Conservation (phyloP, 2,888 invertebrate species). For the Scelioninae gen. 1 region DNA sequence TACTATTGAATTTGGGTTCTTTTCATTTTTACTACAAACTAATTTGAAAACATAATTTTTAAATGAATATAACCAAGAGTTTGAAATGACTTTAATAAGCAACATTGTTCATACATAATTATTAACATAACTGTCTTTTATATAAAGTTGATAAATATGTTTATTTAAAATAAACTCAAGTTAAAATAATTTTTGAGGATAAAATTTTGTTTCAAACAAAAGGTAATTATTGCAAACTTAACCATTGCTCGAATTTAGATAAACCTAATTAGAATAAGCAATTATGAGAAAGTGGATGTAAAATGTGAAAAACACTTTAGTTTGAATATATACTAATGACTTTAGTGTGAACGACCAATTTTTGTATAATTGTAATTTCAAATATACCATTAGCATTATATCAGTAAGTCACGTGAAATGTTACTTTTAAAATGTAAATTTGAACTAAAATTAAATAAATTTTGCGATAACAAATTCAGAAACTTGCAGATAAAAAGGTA, state of each 20-base stretch:
- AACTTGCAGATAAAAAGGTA: slow-evolving; percentile 37
- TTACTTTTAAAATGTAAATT: slow-evolving; percentile 14
- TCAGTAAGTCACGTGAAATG: slow-evolving; percentile 20
- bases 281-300: neutral
- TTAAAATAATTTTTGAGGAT: no score
- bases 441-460: slow-evolving; percentile 20
- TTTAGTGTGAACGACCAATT: no score
- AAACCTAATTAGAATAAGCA: slow-evolving; percentile 23
- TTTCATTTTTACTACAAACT: no score
- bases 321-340: slow-evolving; percentile 12
- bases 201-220: neutral
- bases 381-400: slow-evolving; percentile 46
- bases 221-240: neutral
- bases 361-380: slow-evolving; percentile 47
- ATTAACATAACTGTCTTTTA: no score
- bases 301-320: neutral
- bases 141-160: no score
- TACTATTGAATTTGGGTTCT: no score
- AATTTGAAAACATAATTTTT: no score
- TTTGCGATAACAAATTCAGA: slow-evolving; percentile 26
- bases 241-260: slow-evolving; percentile 2
- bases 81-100: no score
- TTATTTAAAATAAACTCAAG: no score
- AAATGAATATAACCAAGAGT: no score
- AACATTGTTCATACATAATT: no score